Conservation (phyloP, 2,888 invertebrate species). For the Pristionchus japonicus region DNA sequence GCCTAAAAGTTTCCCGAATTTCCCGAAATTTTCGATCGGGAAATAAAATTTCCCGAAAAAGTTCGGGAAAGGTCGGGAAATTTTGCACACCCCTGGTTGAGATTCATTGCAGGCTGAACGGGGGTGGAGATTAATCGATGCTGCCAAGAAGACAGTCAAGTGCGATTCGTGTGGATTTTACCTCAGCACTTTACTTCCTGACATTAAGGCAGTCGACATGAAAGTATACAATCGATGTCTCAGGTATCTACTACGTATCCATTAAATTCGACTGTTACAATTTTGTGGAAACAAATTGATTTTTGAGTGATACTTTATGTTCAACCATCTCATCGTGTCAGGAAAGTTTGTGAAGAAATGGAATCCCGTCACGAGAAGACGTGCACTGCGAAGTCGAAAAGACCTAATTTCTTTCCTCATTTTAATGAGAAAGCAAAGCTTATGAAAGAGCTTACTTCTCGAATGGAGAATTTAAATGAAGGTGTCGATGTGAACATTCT, state of each 20-base stretch:
- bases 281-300: too few species aligned
- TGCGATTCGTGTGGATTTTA: slow-evolving; percentile 36
- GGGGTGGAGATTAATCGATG: slow-evolving; percentile 23
- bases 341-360: background rate
- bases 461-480: too few species aligned
- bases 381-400: slow-evolving; percentile 20
- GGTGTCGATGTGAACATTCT: too few species aligned
- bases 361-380: slow-evolving; percentile 23
- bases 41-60: too few species aligned
- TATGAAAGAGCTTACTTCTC: background rate
- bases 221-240: slow-evolving; percentile 43
- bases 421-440: background rate
- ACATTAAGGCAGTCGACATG: background rate
- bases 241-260: background rate
- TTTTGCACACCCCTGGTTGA: too few species aligned
- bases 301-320: background rate
- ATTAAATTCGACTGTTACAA: background rate
- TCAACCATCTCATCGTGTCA: background rate
- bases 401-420: slow-evolving; percentile 35
- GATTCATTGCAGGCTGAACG: too few species aligned
- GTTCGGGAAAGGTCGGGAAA: too few species aligned
- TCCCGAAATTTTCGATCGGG: too few species aligned
- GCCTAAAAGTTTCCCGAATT: too few species aligned
- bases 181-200: background rate
- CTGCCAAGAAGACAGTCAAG: background rate